Evolutionary conservation across 1,140 invertebrate genomes (phyloP), one percentile per base, ranked within the genome.

Genomic region (Sminthurides bifidus): DNA sequence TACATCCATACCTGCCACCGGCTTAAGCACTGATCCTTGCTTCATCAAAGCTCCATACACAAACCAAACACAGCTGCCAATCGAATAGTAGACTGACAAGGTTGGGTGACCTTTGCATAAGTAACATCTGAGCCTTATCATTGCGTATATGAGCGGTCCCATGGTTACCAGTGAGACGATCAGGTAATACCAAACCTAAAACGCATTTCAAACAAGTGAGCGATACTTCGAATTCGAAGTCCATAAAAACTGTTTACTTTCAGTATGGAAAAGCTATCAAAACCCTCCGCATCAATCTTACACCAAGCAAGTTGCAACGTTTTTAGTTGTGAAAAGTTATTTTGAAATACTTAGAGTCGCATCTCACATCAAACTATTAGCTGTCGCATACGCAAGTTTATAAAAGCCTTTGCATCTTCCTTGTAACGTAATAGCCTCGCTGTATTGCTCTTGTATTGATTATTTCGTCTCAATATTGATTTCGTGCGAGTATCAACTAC

Each of bases 11-110:
- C 86, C 85, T 66, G 83, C 79, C 51, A 78, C 76, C 8, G 86
- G 85, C 35, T 79, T 76, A n/a, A 87, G 70, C 1, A 79, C 83
- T 23, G 84, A 84, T 27, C 87, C 86, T 71, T 91, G 87, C 63
- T 89, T 89, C 71, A 90, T 79, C n/a, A 89, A 73, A 14, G 86
- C 85, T 15, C 85, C 85, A 67, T 88, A 91, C 1, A 86, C 84
- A 64, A 89, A 91, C 87, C 87, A 90, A 41, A 85, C 73, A 61
- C 85, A 87, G 5, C 80, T 73, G 5, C 76, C 73, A 19, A 88
- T 65, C 0, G 77, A 73, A 59, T 82, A 84, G 3, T 74, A 73
- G 27, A 73, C 71, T 38, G 79, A 75, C 1, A 75, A 65, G 1
- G 41, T 56, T 1, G 65, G 50, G 14, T 75, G 66, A 59, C 73